Base-by-base conservation (phyloP, 2,888 invertebrate species). In the Limnephilus auricula region DNA sequence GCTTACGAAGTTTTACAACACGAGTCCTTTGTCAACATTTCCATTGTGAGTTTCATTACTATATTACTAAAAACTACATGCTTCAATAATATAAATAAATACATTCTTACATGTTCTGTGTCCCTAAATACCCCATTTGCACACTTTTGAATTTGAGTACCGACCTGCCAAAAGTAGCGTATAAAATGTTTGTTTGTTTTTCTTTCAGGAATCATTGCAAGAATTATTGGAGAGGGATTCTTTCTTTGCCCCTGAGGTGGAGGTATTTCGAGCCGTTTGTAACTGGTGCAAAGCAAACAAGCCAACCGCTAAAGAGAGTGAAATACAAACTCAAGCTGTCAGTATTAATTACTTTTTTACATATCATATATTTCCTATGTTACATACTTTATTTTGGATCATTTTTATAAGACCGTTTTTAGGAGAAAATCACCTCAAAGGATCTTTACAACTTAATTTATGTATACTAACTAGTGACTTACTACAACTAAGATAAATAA, bases 181-280 rank as follows among this genome's bases (percentile, higher is more conserved):
- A 15, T 65, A 65, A 65, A 65, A 65, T 65, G n/a, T 65, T 65
- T 50, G 45, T 34, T 34, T 40, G 12, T 65, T 85, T 45, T 82
- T 45, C 91, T 94, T 94, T 93, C 94, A 97, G 96, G 96, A 96
- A 94, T 98, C 99, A 0, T 95, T 99, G 90, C 97, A 97, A 94
- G 98, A 98, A 94, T 96, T 99, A 13, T 96, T 99, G 65, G 97
- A 97, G 89, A 96, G 99, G 89, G 98, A 99, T 95, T 99, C 99
- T 12, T 99, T 99, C 95, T 99, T 98, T 96, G 99, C 99, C 0
- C 97, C 98, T 0, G 99, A 99, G 95, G 98, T 98, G 79, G 98
- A 99, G 94, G 99, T 99, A 93, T 99, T 99, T 95, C 96, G 97
- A 94, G 98, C 99, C 0, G 98, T 99, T 0, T 97, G 97, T 94